phyloP scores from a whole-genome alignment of 2,888 invertebrate genomes.

The Pimpla rufipes region DNA sequence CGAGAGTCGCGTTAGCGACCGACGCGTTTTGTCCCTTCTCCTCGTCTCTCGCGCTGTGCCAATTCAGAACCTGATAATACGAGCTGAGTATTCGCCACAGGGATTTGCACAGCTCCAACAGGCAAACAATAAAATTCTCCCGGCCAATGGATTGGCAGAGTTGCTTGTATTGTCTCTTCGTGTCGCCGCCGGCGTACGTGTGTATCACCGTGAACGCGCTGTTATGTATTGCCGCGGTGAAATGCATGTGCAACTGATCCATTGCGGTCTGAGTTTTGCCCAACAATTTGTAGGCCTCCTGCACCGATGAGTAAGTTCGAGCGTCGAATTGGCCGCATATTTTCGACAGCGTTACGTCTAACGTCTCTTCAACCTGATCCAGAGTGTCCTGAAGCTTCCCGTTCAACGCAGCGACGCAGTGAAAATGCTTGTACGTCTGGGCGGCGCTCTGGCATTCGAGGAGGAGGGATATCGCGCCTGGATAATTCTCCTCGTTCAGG shows the following conservation, averaged over 20 bases:
- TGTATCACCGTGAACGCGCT: constrained; percentile 89
- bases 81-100: constrained; percentile 93
- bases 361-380: constrained; percentile 95
- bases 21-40: constrained; percentile 76
- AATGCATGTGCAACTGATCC: constrained; percentile 98
- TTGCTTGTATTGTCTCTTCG: constrained; percentile 92
- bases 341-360: constrained; percentile 94
- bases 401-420: constrained; percentile 95
- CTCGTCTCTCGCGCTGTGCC: constrained; percentile 88
- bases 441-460: constrained; percentile 95
- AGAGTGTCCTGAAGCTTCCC: constrained; percentile 96
- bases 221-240: constrained; percentile 96
- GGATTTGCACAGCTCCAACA: constrained; percentile 94
- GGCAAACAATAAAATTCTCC: constrained; percentile 90
- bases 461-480: constrained; percentile 95
- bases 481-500: constrained; percentile 94
- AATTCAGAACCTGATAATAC: constrained; percentile 91
- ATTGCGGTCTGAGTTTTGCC: constrained; percentile 97
- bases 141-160: constrained; percentile 89
- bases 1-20: constrained; percentile 74
- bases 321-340: constrained; percentile 88
- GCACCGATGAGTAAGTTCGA: constrained; percentile 92
- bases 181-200: constrained; percentile 86
- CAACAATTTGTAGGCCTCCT: constrained; percentile 94
- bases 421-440: constrained; percentile 93